Percentiles rank a stretch among this genome's conserved stretches.
These are phyloP conservation scores for Drosophila paulistorum DNA, from an alignment of 1,140 invertebrate genomes.

Conservation along the genomic window DNA sequence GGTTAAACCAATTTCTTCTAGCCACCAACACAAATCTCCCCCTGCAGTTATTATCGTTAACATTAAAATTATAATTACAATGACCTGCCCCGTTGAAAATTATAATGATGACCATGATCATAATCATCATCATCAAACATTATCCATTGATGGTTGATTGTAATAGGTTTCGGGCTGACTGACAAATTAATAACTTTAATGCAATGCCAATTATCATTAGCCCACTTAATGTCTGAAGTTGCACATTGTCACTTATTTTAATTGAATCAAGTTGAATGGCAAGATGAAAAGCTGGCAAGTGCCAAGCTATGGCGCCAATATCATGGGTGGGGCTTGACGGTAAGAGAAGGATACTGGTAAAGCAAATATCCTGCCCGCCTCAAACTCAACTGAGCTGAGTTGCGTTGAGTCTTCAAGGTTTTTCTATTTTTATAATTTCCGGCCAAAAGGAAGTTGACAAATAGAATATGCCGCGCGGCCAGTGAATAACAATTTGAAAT, in stretches of 20 bases:
- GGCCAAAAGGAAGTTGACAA: constrained; percentile 63
- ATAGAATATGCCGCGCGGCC: constrained; percentile 49
- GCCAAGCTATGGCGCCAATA: background rate
- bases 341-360: background rate
- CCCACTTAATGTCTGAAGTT: constrained; percentile 37
- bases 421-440: constrained; percentile 68
- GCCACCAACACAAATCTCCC: background rate
- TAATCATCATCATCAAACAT: constrained; percentile 45
- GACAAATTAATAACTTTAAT: constrained; percentile 76
- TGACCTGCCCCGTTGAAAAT: constrained; percentile 31
- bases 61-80: constrained; percentile 58
- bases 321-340: background rate
- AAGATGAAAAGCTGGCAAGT: constrained; percentile 17
- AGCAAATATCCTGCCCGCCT: constrained; percentile 1
- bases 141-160: constrained; percentile 48
- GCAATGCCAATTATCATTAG: constrained; percentile 79
- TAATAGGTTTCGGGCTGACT: constrained; percentile 38
- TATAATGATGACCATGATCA: background rate
- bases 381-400: constrained; percentile 4
- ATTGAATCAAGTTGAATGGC: constrained; percentile 58
- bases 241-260: constrained; percentile 73
- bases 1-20: constrained; percentile 13
- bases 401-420: constrained; percentile 19
- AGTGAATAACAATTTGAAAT: constrained; percentile 61
- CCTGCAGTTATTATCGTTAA: constrained; percentile 7